These are phyloP conservation scores for Amaurobius ferox DNA, from an alignment of 2,888 invertebrate species.

Conservation along the genomic window DNA sequence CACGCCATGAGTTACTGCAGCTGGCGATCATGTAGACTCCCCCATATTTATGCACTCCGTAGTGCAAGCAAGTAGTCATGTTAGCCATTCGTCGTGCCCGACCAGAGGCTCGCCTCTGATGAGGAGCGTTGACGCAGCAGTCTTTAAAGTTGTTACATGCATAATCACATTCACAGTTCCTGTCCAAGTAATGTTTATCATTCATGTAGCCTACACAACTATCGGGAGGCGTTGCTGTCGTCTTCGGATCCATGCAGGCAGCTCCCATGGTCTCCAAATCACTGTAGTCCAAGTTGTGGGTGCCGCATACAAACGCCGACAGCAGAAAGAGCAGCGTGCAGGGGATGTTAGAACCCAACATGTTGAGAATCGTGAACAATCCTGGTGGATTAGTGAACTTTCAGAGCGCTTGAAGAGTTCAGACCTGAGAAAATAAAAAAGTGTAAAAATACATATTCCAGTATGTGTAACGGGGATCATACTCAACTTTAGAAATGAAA, in stretches of 20 bases:
- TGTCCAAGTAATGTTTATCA: background rate
- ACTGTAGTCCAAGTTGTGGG: background rate
- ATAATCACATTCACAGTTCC: conserved; percentile 46
- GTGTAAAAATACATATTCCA: too few species aligned
- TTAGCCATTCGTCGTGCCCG: background rate
- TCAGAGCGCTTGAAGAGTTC: too few species aligned
- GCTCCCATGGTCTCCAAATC: conserved; percentile 22
- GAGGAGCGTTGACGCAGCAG: conserved; percentile 41
- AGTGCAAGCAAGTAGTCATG: conserved; percentile 5
- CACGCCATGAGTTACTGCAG: conserved; percentile 4
- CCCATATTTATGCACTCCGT: background rate
- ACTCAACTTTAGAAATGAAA: too few species aligned
- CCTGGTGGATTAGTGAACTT: too few species aligned
- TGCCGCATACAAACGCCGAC: background rate
- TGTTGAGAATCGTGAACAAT: too few species aligned
- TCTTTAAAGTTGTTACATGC: conserved; percentile 8
- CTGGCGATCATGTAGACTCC: conserved; percentile 29
- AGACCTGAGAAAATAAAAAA: too few species aligned
- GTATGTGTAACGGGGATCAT: too few species aligned
- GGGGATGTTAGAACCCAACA: too few species aligned
- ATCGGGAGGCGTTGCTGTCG: background rate
- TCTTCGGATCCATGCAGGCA: too few species aligned
- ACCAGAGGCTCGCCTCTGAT: background rate
- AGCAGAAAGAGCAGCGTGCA: background rate
- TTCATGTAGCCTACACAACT: background rate